Evolutionary conservation across 2,113 vertebrate genomes (phyloP).

Genomic region (Corythornis cristatus): DNA sequence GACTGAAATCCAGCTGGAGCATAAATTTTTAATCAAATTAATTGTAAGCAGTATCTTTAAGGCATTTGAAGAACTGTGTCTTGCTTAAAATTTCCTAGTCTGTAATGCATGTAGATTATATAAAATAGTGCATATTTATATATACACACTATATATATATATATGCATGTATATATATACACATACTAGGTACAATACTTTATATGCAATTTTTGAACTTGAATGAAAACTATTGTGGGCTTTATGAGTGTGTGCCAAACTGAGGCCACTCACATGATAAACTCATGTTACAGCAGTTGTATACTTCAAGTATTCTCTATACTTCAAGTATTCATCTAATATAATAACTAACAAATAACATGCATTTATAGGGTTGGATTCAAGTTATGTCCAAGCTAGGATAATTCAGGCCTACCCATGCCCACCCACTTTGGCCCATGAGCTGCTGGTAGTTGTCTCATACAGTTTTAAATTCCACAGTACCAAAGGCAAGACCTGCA

Average conservation of each 20-base stretch:
- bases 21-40: slow-evolving; percentile 54
- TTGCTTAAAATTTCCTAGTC: slow-evolving; percentile 28
- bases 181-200: neutral
- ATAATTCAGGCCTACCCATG: neutral
- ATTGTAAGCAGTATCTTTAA: slow-evolving; percentile 59
- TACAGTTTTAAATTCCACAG: neutral
- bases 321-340: neutral
- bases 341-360: neutral
- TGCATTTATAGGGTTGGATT: neutral
- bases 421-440: neutral
- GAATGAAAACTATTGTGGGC: slow-evolving; percentile 23
- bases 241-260: neutral
- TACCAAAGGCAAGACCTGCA: neutral
- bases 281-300: neutral
- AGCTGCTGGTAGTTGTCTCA: neutral
- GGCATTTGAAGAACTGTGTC: slow-evolving; percentile 13
- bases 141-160: neutral
- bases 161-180: neutral
- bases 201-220: slow-evolving; percentile 24
- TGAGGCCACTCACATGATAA: neutral
- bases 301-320: neutral
- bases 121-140: slow-evolving; percentile 20
- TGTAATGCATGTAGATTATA: neutral
- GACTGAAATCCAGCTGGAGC: slow-evolving; percentile 54
- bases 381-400: neutral